phyloP scores from a whole-genome alignment of 2,888 invertebrate genomes.

The Nemotelus nigrinus region DNA sequence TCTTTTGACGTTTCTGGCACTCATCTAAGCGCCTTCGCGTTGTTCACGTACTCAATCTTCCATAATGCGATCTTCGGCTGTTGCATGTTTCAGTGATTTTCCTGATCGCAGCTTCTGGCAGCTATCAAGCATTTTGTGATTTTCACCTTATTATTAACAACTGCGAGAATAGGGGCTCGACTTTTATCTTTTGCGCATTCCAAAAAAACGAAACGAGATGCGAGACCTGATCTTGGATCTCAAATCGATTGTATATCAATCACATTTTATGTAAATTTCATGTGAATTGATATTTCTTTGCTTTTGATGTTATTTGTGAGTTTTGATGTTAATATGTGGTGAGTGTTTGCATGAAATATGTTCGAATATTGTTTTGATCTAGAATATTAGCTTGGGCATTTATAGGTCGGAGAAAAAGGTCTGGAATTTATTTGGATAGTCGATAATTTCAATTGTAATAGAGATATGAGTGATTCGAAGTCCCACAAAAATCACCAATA shows the following conservation, averaged over 20 bases:
- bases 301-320: slow-evolving; percentile 1
- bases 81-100: too few relatives aligned
- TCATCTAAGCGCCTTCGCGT: not conserved
- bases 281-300: not conserved
- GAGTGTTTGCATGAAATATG: too few relatives aligned
- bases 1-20: slow-evolving; percentile 17
- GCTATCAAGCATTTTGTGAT: slow-evolving; percentile 17
- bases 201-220: not conserved
- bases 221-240: not conserved
- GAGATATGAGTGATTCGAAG: not conserved
- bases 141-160: not conserved
- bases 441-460: not conserved
- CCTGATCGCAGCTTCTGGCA: slow-evolving; percentile 1
- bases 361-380: too few relatives aligned
- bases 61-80: too few relatives aligned
- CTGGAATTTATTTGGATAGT: not conserved
- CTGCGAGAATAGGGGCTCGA: not conserved
- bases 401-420: not conserved
- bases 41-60: too few relatives aligned
- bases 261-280: slow-evolving; percentile 26
- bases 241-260: slow-evolving; percentile 38
- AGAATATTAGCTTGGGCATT: too few relatives aligned
- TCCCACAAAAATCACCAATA: not conserved
- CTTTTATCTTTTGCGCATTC: slow-evolving; percentile 36
- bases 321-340: too few relatives aligned